phyloP scores from a whole-genome alignment of 1,140 invertebrate species.

The Tetramorium parvispinum region DNA sequence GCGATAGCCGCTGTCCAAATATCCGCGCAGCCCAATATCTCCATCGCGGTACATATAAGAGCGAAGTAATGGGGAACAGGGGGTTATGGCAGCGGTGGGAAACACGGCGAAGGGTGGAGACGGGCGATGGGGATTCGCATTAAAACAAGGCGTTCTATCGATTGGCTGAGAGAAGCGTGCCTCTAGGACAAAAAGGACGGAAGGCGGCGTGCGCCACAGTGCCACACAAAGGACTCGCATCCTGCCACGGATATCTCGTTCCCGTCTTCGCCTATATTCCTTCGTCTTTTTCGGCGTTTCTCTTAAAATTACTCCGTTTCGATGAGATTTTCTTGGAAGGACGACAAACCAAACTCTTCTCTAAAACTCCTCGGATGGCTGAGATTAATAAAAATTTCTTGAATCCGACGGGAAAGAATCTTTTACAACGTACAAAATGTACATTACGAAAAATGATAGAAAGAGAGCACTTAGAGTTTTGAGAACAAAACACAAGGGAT shows the following conservation, averaged over 20 bases:
- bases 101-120: slow-evolving; percentile 47
- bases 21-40: slow-evolving; percentile 43
- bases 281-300: neutral
- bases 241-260: slow-evolving; percentile 31
- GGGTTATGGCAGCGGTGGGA: neutral
- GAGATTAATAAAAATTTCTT: slow-evolving; percentile 28
- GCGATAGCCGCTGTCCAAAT: slow-evolving; percentile 32
- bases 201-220: slow-evolving; percentile 64
- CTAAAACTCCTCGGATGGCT: neutral
- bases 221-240: slow-evolving; percentile 61
- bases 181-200: slow-evolving; percentile 63
- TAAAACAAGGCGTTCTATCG: slow-evolving; percentile 68
- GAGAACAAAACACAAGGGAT: neutral
- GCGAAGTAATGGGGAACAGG: neutral
- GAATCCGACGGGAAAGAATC: neutral
- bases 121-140: slow-evolving; percentile 59
- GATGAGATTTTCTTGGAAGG: slow-evolving; percentile 1
- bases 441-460: too few relatives aligned
- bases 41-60: slow-evolving; percentile 36
- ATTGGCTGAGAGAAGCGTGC: slow-evolving; percentile 64
- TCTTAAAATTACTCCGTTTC: slow-evolving; percentile 21
- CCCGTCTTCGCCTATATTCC: slow-evolving; percentile 1
- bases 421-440: neutral
- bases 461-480: neutral
- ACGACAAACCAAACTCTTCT: neutral